A percentile compares a stretch with the other conserved stretches of the same genome.
These are phyloP conservation scores for Calidris pygmaea DNA, from an alignment of 2,113 vertebrate genomes.

Conservation along the genomic window DNA sequence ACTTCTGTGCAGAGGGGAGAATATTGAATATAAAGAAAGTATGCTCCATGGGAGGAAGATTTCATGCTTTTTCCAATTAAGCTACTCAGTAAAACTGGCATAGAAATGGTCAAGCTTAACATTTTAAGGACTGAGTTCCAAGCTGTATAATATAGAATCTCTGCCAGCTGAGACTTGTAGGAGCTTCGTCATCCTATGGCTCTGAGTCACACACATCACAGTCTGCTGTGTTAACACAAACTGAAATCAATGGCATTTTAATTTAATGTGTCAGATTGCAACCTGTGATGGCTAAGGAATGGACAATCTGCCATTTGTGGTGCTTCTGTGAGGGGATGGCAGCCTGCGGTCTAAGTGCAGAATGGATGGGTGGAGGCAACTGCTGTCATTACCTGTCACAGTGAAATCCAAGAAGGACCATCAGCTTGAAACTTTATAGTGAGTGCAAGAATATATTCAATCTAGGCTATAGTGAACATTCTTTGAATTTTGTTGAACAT, in stretches of 20 bases:
- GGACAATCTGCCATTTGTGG: background rate
- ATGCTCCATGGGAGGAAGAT: background rate
- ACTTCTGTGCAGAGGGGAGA: background rate
- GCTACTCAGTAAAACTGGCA: background rate
- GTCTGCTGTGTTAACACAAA: background rate
- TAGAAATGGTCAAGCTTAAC: background rate
- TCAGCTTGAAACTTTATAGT: background rate
- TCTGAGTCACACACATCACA: background rate
- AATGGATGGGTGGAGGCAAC: background rate
- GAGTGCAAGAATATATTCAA: background rate
- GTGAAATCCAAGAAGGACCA: background rate
- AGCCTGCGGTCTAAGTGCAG: background rate
- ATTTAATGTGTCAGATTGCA: background rate
- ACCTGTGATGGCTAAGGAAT: background rate
- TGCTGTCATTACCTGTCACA: background rate
- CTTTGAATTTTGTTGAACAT: background rate
- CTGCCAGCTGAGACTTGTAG: background rate
- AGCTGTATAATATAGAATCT: background rate
- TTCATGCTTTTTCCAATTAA: conserved; percentile 2
- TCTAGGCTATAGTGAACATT: background rate
- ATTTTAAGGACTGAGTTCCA: background rate
- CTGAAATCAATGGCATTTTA: background rate
- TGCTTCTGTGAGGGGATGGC: background rate
- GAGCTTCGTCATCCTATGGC: background rate
- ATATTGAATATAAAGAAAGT: background rate